A percentile compares a stretch with the other conserved stretches of the same genome.
These are phyloP conservation scores for Caenorhabditis macrosperma DNA, from an alignment of 2,888 invertebrate genomes.

Conservation along the genomic window DNA sequence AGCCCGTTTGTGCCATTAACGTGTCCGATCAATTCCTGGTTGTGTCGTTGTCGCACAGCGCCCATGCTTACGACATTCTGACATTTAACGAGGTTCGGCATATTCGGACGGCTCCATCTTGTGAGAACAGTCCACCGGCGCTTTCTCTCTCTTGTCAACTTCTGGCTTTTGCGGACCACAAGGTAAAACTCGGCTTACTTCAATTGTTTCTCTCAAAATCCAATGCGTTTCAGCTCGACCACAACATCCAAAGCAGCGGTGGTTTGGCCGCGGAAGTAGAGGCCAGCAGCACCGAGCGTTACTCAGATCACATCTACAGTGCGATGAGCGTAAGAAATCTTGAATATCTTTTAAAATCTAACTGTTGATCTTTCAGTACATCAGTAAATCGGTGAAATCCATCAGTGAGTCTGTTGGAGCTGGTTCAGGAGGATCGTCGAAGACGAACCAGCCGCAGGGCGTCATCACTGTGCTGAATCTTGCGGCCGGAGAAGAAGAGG, in stretches of 20 bases:
- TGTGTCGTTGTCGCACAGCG: conserved; percentile 76
- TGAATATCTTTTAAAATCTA: too few species aligned
- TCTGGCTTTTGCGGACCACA: conserved; percentile 73
- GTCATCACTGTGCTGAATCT: conserved; percentile 68
- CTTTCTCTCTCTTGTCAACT: conserved; percentile 71
- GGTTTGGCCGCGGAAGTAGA: conserved; percentile 64
- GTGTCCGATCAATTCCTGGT: conserved; percentile 75
- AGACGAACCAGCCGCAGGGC: conserved; percentile 58
- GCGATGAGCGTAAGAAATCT: conserved; percentile 81
- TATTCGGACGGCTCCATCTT: conserved; percentile 65
- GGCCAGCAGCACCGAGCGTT: conserved; percentile 72
- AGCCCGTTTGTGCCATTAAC: conserved; percentile 80
- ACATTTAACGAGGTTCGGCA: conserved; percentile 64
- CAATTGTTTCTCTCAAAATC: neutral
- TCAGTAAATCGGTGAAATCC: conserved; percentile 80
- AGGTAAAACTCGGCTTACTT: conserved; percentile 47
- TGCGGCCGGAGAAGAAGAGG: conserved; percentile 20
- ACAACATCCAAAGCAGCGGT: conserved; percentile 76
- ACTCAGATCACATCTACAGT: conserved; percentile 82
- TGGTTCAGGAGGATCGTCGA: conserved; percentile 37
- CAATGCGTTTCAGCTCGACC: conserved; percentile 80
- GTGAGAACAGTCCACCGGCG: conserved; percentile 67
- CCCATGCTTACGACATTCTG: conserved; percentile 81
- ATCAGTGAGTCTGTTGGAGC: conserved; percentile 81
- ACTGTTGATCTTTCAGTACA: neutral